These are phyloP conservation scores for Drosophila hamatofila DNA, from an alignment of 2,888 invertebrate genomes.

Conservation along the genomic window DNA sequence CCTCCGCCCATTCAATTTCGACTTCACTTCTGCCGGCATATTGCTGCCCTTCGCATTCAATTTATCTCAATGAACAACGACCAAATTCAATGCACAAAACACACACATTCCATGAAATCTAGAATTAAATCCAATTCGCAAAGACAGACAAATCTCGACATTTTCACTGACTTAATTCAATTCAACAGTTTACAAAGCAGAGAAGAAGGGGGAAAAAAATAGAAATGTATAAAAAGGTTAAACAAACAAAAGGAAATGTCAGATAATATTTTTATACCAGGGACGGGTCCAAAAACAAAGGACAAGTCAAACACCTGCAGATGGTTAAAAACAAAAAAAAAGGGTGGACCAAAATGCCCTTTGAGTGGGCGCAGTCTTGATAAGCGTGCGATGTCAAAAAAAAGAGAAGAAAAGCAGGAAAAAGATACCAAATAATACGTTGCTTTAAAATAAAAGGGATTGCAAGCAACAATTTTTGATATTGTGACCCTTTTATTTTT, in stretches of 20 bases:
- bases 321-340: slow-evolving; percentile 17
- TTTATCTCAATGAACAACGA: slow-evolving; percentile 30
- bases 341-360: slow-evolving; percentile 21
- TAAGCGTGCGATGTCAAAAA: slow-evolving; percentile 59
- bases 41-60: slow-evolving; percentile 25
- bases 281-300: slow-evolving; percentile 29
- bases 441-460: slow-evolving; percentile 26
- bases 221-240: slow-evolving; percentile 39
- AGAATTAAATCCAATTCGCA: slow-evolving; percentile 53
- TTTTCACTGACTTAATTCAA: slow-evolving; percentile 70
- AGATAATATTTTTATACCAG: slow-evolving; percentile 61
- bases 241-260: slow-evolving; percentile 49
- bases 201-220: background rate
- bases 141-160: slow-evolving; percentile 57
- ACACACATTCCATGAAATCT: slow-evolving; percentile 42
- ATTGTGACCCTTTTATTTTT: slow-evolving; percentile 13
- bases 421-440: slow-evolving; percentile 11
- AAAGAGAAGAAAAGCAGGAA: slow-evolving; percentile 5
- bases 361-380: slow-evolving; percentile 46
- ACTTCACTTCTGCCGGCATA: background rate
- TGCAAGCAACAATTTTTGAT: slow-evolving; percentile 22
- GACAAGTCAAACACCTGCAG: slow-evolving; percentile 71
- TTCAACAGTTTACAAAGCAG: slow-evolving; percentile 49
- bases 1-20: background rate
- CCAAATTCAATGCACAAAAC: slow-evolving; percentile 42